phyloP scores from a whole-genome alignment of 2,888 invertebrate genomes.

The Ophioninae sp. region DNA sequence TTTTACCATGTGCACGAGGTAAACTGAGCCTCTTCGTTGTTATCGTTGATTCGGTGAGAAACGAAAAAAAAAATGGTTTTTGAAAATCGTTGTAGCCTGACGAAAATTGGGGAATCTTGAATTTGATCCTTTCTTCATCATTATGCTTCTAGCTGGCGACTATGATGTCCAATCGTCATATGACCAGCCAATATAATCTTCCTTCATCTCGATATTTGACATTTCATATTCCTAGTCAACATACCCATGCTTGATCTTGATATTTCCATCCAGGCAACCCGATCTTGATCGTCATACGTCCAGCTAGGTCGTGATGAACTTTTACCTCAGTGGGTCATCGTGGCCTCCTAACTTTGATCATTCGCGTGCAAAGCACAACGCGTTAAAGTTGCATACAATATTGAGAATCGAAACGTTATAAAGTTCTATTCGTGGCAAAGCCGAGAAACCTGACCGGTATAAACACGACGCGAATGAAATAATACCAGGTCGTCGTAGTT shows the following conservation, averaged over 20 bases:
- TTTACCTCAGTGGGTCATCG: neutral
- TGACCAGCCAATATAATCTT: no score
- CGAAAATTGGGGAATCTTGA: no score
- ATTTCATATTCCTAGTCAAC: no score
- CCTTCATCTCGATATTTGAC: no score
- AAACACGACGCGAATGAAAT: neutral
- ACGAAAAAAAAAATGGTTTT: neutral
- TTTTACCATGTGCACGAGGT: slow-evolving; percentile 16
- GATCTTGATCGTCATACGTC: neutral
- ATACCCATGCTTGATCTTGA: neutral
- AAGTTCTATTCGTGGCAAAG: slow-evolving; percentile 7
- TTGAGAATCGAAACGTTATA: slow-evolving; percentile 12
- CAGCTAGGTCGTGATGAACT: neutral
- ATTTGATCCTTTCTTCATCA: no score
- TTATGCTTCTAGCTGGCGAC: no score
- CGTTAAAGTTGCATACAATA: neutral
- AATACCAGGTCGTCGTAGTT: slow-evolving; percentile 3
- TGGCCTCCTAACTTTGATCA: neutral
- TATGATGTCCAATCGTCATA: no score
- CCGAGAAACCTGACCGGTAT: slow-evolving; percentile 11
- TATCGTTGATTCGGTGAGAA: slow-evolving; percentile 38
- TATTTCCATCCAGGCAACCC: neutral
- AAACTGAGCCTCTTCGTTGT: neutral
- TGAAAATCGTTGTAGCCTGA: neutral
- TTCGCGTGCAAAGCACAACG: neutral